phyloP scores from a whole-genome alignment of 2,888 invertebrate genomes.

The Euclidia mi region DNA sequence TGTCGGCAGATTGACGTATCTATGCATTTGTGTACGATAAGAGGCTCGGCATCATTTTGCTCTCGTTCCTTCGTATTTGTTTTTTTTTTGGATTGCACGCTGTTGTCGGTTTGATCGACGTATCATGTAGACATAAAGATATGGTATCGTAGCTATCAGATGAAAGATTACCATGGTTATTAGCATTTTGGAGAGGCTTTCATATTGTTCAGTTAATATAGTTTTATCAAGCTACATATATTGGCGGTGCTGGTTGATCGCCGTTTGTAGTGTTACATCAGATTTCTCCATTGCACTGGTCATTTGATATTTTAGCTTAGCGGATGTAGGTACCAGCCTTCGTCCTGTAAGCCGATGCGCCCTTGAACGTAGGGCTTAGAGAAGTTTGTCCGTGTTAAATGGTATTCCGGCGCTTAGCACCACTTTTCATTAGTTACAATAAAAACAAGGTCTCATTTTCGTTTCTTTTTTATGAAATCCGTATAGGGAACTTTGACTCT shows the following conservation, averaged over 20 bases:
- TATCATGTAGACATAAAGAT: slow-evolving; percentile 56
- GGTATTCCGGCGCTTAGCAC: no score
- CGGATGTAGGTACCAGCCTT: no score
- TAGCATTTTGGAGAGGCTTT: slow-evolving; percentile 73
- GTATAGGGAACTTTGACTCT: no score
- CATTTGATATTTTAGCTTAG: no score
- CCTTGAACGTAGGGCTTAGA: no score
- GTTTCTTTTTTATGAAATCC: no score
- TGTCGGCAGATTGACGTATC: neutral
- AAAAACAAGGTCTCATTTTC: no score
- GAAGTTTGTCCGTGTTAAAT: neutral
- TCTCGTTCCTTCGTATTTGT: neutral
- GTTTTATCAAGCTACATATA: slow-evolving; percentile 24
- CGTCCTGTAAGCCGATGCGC: no score
- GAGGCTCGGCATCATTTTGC: neutral
- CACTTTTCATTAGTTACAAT: neutral
- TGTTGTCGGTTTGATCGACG: slow-evolving; percentile 51
- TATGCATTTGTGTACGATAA: neutral
- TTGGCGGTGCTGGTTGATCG: no score
- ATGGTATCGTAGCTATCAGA: slow-evolving; percentile 60
- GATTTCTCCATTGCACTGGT: no score
- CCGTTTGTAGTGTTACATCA: no score
- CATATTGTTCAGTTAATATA: slow-evolving; percentile 46
- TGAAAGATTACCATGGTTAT: slow-evolving; percentile 68
- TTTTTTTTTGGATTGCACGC: no score